A percentile compares a stretch with the other conserved stretches of the same genome.
Evolutionary conservation across 2,113 vertebrate genomes (phyloP).

Genomic region (Lota lota): DNA sequence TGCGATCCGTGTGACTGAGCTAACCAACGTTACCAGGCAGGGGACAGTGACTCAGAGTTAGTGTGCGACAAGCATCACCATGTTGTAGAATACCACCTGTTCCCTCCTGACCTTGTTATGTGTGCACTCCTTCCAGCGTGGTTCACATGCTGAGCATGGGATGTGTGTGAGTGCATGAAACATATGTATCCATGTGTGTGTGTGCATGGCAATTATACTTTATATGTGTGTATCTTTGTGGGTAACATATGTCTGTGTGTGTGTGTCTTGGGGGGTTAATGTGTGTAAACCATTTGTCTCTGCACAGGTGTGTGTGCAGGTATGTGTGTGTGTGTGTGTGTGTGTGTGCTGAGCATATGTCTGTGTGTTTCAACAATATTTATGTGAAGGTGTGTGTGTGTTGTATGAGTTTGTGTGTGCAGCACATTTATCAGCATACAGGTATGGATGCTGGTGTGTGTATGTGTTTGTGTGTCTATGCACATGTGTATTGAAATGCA

Average conservation of each 20-base stretch:
- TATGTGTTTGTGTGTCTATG: background rate
- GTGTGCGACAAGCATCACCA: background rate
- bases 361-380: background rate
- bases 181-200: background rate
- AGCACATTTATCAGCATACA: background rate
- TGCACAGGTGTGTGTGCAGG: background rate
- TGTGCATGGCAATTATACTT: background rate
- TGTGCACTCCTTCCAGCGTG: background rate
- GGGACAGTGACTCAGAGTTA: background rate
- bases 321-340: background rate
- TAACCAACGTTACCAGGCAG: background rate
- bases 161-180: background rate
- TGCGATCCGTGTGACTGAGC: no score
- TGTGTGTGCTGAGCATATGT: background rate
- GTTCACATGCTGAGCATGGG: background rate
- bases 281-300: background rate
- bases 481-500: background rate
- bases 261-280: background rate
- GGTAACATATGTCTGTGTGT: background rate
- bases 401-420: background rate
- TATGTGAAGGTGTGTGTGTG: background rate
- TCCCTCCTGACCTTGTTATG: background rate
- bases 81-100: background rate
- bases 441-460: background rate
- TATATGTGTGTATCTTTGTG: no score